Conservation (phyloP, 1,140 invertebrate species). For the Mercenaria mercenaria region DNA sequence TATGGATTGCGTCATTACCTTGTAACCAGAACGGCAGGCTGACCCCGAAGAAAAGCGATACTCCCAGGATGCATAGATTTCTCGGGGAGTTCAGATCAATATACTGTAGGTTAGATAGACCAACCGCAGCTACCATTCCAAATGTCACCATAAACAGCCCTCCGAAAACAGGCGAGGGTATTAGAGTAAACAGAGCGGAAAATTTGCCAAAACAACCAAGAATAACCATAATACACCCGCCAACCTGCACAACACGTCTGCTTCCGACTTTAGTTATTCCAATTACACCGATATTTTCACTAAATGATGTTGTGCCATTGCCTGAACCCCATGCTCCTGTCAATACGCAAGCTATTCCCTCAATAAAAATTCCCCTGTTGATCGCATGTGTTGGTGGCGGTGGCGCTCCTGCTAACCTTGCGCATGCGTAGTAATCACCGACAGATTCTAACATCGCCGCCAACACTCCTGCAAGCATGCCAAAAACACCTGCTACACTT, state of each 20-base stretch:
- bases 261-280: no score
- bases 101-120: no score
- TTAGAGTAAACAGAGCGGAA: no score
- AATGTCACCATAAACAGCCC: slow-evolving; percentile 10
- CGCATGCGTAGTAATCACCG: no score
- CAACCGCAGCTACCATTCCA: no score
- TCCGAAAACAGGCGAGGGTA: neutral
- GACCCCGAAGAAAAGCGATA: slow-evolving; percentile 94
- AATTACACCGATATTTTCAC: no score
- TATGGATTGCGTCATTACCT: slow-evolving; percentile 10
- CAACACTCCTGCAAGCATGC: slow-evolving; percentile 82
- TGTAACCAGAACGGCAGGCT: slow-evolving; percentile 90
- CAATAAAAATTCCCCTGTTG: slow-evolving; percentile 89
- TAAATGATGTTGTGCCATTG: no score
- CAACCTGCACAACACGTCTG: slow-evolving; percentile 93
- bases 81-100: slow-evolving; percentile 93
- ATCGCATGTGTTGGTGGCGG: slow-evolving; percentile 92
- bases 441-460: slow-evolving; percentile 84
- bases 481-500: slow-evolving; percentile 77
- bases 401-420: no score
- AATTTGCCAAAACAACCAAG: no score
- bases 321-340: no score
- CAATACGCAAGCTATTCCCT: no score
- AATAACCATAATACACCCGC: slow-evolving; percentile 91
- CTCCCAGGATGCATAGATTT: slow-evolving; percentile 95